Base-by-base conservation (phyloP, 2,797 vertebrate genomes). In the Meriones psammophilus region DNA sequence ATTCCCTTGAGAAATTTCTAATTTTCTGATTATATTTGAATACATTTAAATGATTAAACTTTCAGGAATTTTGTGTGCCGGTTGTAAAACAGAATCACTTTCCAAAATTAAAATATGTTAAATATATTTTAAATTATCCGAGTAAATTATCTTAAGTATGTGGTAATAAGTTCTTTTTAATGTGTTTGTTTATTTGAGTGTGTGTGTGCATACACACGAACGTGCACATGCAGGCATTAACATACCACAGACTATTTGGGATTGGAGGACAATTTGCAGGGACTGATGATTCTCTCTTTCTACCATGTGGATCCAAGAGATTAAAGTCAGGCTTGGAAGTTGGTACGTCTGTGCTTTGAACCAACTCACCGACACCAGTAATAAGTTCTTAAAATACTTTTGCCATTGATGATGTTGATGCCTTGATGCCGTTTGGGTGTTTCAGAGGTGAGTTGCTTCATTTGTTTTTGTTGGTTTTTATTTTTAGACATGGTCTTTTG, bases 11-110 rank as follows among this genome's bases (percentile, higher is more conserved):
- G 39, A 97, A 74, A 85, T 88, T 83, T 56, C 69, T 86, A 92
- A 46, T 83, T 77, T 93, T 97, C 54, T 88, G 54, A 80, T 84
- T 86, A 79, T 58, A 93, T 93, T 81, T 89, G 81, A 46, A 64
- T 86, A 84, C 86, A 86, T 78, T 93, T 86, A 73, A 85, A 36
- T 62, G 56, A 36, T 86, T 80, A 81, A 76, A 79, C 15, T 85
- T 94, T 64, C 33, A 68, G n/a, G 22, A 96, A 89, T 92, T 54
- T 64, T 73, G 6, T 78, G 15, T 94, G 15, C 7, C 22, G 26
- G 46, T 78, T 92, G 18, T 87, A 73, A 92, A 87, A 64, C 18
- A 84, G 3, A 92, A 39, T 28, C 0, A 77, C 18, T 24, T 80
- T 91, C 90, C 85, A 89, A 92, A 84, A 66, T 42, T 36, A 64